Conservation (phyloP, 2,113 vertebrate genomes). For the Machaerirhynchus nigripectus region DNA sequence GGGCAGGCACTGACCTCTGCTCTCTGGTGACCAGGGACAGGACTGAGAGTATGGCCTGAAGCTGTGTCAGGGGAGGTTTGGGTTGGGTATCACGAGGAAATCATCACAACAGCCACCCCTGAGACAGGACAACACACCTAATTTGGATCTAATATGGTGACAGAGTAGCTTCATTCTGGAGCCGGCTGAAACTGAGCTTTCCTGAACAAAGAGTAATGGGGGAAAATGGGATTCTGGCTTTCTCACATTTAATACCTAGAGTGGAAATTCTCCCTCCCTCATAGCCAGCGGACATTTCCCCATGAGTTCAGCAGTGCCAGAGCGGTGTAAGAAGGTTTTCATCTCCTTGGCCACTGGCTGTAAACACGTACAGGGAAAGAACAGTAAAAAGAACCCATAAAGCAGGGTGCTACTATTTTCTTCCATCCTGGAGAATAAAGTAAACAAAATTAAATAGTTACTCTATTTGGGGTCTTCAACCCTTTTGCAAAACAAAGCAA, state of each 20-base stretch:
- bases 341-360: background rate
- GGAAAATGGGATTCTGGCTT: background rate
- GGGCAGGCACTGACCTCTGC: background rate
- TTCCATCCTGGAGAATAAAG: background rate
- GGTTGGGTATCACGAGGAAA: background rate
- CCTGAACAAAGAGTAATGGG: background rate
- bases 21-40: background rate
- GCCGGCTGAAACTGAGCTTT: background rate
- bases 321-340: background rate
- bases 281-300: background rate
- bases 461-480: background rate
- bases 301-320: background rate
- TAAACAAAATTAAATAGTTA: conserved; percentile 1
- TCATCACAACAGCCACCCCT: background rate
- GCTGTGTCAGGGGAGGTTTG: background rate
- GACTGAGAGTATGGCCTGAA: background rate
- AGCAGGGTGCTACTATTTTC: conserved; percentile 8
- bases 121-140: background rate
- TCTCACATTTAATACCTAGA: background rate
- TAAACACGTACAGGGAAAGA: background rate
- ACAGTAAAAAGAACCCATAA: background rate
- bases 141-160: background rate
- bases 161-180: background rate
- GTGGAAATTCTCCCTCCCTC: background rate
- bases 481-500: background rate